Evolutionary conservation across 2,888 invertebrate genomes (phyloP).

Genomic region (Orchestes rusci): DNA sequence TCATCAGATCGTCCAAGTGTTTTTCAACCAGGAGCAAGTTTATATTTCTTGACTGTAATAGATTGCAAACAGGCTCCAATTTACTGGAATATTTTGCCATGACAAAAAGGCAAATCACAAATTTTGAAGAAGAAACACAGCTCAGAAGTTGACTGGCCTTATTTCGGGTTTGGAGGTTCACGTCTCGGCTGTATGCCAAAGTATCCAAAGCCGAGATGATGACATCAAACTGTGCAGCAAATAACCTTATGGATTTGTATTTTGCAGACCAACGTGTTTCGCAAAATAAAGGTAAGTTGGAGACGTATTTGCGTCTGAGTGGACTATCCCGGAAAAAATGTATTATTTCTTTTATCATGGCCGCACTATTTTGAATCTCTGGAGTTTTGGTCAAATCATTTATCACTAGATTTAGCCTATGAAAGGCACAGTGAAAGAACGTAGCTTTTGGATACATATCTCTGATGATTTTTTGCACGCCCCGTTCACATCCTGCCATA

Average conservation of each 20-base stretch:
- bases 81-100: constrained; percentile 6
- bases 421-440: constrained; percentile 20
- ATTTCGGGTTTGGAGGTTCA: constrained; percentile 4
- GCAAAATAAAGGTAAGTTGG: constrained; percentile 17
- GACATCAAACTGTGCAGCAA: constrained; percentile 6
- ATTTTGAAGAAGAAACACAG: constrained; percentile 3
- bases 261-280: constrained; percentile 20
- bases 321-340: constrained; percentile 19
- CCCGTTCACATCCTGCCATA: constrained; percentile 18
- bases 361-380: constrained; percentile 20
- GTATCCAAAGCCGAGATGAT: constrained; percentile 1
- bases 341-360: constrained; percentile 16
- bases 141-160: constrained; percentile 5
- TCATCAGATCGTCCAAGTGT: constrained; percentile 9
- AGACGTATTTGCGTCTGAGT: constrained; percentile 15
- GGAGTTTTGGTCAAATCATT: constrained; percentile 15
- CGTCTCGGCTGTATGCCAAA: constrained; percentile 2
- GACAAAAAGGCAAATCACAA: constrained; percentile 6
- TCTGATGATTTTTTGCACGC: constrained; percentile 18
- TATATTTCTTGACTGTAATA: constrained; percentile 3
- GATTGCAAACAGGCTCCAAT: constrained; percentile 5
- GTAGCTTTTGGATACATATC: constrained; percentile 16
- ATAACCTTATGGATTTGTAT: constrained; percentile 12
- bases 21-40: constrained; percentile 5
- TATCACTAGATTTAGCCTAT: constrained; percentile 20